Evolutionary conservation across 2,888 invertebrate genomes (phyloP).

Genomic region (Lymantria monacha): DNA sequence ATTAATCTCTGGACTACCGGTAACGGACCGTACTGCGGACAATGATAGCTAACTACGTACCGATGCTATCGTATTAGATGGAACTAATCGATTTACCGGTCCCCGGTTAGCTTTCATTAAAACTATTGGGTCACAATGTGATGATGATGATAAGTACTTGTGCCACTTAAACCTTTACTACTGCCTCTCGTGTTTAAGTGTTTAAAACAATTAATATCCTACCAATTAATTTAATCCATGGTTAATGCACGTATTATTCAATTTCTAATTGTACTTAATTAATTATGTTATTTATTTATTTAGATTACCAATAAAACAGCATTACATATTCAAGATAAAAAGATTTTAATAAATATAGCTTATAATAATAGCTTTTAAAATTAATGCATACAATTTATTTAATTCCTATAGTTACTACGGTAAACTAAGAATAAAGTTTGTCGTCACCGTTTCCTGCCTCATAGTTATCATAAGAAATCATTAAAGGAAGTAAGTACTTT

Average conservation of each 20-base stretch:
- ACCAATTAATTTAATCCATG: neutral
- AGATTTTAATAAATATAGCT: too few relatives aligned
- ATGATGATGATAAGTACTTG: constrained; percentile 51
- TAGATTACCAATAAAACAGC: too few relatives aligned
- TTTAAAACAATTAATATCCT: neutral
- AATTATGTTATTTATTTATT: too few relatives aligned
- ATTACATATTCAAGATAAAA: too few relatives aligned
- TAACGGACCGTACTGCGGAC: constrained; percentile 50
- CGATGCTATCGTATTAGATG: constrained; percentile 65
- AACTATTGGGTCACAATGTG: constrained; percentile 66
- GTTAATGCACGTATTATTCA: neutral
- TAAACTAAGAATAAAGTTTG: too few relatives aligned
- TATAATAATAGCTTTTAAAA: too few relatives aligned
- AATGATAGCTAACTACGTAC: constrained; percentile 68
- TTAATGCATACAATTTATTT: too few relatives aligned
- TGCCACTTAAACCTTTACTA: constrained; percentile 44
- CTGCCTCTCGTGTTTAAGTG: constrained; percentile 29
- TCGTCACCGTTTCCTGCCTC: too few relatives aligned
- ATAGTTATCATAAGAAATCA: too few relatives aligned
- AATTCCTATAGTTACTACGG: too few relatives aligned
- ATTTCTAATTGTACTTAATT: neutral
- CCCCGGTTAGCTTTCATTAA: constrained; percentile 62
- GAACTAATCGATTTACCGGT: constrained; percentile 69
- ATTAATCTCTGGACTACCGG: constrained; percentile 74
- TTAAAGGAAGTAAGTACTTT: too few relatives aligned